Evolutionary conservation across 2,113 vertebrate genomes (phyloP), one percentile per base, ranked within the genome.

Genomic region (Tyto alba): DNA sequence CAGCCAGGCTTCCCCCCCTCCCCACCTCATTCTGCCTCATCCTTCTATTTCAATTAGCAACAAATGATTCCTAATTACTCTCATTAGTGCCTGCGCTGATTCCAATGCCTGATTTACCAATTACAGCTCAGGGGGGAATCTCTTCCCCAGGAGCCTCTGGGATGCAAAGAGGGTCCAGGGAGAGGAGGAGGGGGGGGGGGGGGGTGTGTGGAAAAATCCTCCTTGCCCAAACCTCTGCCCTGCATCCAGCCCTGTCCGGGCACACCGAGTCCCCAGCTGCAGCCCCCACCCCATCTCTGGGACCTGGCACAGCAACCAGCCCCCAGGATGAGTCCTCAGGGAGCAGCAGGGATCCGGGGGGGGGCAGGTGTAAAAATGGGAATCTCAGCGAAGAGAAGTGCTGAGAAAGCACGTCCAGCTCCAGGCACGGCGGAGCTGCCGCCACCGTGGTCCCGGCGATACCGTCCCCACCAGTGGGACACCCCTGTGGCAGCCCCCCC

Each of bases 11-110:
- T 47, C 15, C 32, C 13, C 29, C 15, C 50, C 36, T 9, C 34
- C 21, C 41, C 60, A 7, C 10, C 83, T 13, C 77, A 91, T 78
- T 94, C 93, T 68, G 86, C 91, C 91, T 95, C 96, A 95, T 97
- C 96, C 85, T 96, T 96, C 93, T 94, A 94, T 97, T 97, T 93
- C 96, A 94, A 94, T 96, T 97, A 96, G 95, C 79, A 96, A 97
- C 96, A 97, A 97, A 97, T 96, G 94, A 97, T 92, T 96, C 90
- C 96, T 97, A 97, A 97, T 97, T 97, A 97, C 96, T 97, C 97
- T 97, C 96, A 96, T 97, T 96, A 96, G 96, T 79, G 91, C 85
- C 88, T 92, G 89, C 5, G 5, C 96, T 73, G 93, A 97, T 97
- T 96, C 96, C 95, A 96, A 95, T 96, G 97, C 94, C 93, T 95